These are phyloP conservation scores for Cryptocephalus moraei DNA, from an alignment of 2,888 invertebrate genomes.

Conservation along the genomic window DNA sequence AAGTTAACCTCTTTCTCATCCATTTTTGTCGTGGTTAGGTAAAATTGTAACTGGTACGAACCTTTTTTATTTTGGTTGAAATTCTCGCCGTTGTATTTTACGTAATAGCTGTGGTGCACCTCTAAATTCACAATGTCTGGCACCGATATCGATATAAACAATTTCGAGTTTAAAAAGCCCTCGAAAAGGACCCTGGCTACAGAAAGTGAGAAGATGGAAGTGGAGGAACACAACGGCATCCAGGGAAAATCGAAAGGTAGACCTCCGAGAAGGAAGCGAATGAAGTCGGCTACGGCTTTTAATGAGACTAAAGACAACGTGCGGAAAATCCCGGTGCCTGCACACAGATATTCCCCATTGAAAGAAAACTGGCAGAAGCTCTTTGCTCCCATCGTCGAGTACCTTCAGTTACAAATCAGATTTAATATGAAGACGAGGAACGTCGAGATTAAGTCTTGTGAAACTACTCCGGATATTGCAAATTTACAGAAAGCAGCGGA, in stretches of 20 bases:
- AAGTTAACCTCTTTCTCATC: no score
- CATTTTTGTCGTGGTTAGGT: no score
- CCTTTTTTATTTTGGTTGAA: no score
- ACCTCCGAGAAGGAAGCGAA: slow-evolving; percentile 21
- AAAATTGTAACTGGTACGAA: no score
- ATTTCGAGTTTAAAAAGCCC: slow-evolving; percentile 45
- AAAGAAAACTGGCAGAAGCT: slow-evolving; percentile 97
- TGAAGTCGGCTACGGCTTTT: slow-evolving; percentile 19
- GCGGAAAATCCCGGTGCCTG: slow-evolving; percentile 79
- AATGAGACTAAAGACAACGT: slow-evolving; percentile 49
- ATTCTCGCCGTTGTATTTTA: no score
- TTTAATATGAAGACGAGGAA: slow-evolving; percentile 87
- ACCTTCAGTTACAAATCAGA: slow-evolving; percentile 84
- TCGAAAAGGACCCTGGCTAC: slow-evolving; percentile 43
- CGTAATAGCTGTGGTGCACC: no score
- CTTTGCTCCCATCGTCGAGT: slow-evolving; percentile 91
- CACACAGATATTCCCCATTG: slow-evolving; percentile 86
- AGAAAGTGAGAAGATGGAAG: slow-evolving; percentile 52
- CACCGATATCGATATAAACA: slow-evolving; percentile 42
- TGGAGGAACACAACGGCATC: slow-evolving; percentile 56
- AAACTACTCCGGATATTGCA: slow-evolving; percentile 72
- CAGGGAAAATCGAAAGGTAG: slow-evolving; percentile 40
- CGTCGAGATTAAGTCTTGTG: slow-evolving; percentile 68
- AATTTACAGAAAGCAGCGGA: slow-evolving; percentile 96
- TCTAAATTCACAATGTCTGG: slow-evolving; percentile 24